phyloP scores from a whole-genome alignment of 2,113 vertebrate genomes.

The Ptilorrhoa leucosticta region DNA sequence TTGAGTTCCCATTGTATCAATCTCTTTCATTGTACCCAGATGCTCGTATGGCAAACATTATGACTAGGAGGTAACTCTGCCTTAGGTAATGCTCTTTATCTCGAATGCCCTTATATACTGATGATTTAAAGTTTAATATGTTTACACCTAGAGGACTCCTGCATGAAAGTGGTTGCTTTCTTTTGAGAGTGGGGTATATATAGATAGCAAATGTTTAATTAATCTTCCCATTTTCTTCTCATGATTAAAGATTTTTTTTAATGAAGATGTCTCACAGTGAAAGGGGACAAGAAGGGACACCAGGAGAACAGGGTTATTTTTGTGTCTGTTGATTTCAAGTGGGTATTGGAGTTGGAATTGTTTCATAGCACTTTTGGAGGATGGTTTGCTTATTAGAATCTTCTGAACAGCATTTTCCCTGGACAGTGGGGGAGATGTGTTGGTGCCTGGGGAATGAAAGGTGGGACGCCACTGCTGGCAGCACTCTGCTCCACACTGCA shows the following conservation, averaged over 20 bases:
- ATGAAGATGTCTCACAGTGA: not conserved
- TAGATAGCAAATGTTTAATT: not conserved
- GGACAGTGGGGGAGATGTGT: rapidly evolving
- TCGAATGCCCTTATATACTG: not conserved
- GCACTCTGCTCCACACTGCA: rapidly evolving
- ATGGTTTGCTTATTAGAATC: not conserved
- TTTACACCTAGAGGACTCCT: not conserved
- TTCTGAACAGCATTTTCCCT: not conserved
- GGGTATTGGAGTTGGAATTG: not conserved
- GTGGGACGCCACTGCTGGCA: too few species aligned
- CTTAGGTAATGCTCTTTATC: not conserved
- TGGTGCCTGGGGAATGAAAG: not conserved
- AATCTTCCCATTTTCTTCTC: not conserved
- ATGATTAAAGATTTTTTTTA: not conserved
- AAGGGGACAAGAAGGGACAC: not conserved
- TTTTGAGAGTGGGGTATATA: not conserved
- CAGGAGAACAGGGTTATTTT: not conserved
- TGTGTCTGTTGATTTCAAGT: rapidly evolving
- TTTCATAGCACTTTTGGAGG: not conserved
- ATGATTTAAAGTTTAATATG: not conserved
- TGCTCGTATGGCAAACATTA: not conserved
- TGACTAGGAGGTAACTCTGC: not conserved
- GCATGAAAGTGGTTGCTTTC: not conserved
- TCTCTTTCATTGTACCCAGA: not conserved
- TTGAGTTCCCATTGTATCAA: not conserved